Percentiles rank a stretch among this genome's conserved stretches.
Evolutionary conservation across 2,797 vertebrate genomes (phyloP).

Genomic region (Chromobotia macracanthus): DNA sequence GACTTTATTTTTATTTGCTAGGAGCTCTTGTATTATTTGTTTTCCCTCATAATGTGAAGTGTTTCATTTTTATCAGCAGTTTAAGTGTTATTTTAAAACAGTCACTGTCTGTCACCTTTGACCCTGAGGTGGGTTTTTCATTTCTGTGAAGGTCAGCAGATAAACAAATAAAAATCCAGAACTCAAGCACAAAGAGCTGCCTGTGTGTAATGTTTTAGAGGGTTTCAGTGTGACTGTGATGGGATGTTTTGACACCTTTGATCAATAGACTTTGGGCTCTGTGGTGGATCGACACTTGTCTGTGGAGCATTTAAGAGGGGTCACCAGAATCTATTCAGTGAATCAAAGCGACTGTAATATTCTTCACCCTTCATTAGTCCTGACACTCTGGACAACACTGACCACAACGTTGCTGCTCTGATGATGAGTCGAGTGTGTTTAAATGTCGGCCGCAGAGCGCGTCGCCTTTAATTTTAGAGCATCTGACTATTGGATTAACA

Average conservation of each 20-base stretch:
- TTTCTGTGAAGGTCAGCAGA: no score
- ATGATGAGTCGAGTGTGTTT: constrained; percentile 76
- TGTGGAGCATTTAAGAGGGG: constrained; percentile 73
- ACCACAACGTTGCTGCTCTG: constrained; percentile 74
- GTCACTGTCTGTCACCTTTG: no score
- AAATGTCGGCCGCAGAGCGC: constrained; percentile 64
- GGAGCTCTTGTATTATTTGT: no score
- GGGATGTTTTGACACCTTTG: constrained; percentile 67
- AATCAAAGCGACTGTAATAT: constrained; percentile 73
- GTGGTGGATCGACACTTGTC: constrained; percentile 69
- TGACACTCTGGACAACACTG: constrained; percentile 76
- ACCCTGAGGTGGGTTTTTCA: no score
- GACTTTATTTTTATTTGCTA: no score
- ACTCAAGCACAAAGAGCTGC: no score
- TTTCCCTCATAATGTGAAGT: no score
- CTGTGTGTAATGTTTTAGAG: no score
- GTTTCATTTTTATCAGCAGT: no score
- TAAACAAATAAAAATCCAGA: no score
- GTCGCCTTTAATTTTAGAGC: constrained; percentile 67
- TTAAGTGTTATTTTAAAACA: no score
- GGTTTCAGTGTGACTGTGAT: not conserved
- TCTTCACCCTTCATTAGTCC: constrained; percentile 68
- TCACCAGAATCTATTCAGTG: constrained; percentile 68
- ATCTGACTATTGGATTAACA: constrained; percentile 49
- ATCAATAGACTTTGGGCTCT: constrained; percentile 72